phyloP scores from a whole-genome alignment of 2,888 invertebrate species.

The Callyntrura guangdongensis region DNA sequence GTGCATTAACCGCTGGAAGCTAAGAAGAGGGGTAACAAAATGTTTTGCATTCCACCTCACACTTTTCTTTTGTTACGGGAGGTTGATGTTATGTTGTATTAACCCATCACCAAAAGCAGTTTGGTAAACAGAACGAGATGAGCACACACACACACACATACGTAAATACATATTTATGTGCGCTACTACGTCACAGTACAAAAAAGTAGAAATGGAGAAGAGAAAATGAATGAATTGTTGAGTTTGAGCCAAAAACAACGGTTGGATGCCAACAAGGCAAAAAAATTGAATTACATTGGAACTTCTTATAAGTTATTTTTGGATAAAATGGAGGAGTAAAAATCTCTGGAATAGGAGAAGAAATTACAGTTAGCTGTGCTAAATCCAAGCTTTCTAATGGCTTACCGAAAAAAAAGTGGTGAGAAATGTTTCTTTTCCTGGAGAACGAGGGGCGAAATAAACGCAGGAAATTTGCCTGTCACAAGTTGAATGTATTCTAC shows the following conservation, averaged over 20 bases:
- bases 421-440: neutral
- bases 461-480: slow-evolving; percentile 35
- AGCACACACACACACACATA: neutral
- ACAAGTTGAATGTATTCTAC: slow-evolving; percentile 56
- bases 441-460: slow-evolving; percentile 1
- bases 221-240: slow-evolving; percentile 47
- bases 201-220: neutral
- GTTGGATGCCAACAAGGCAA: slow-evolving; percentile 39
- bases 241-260: slow-evolving; percentile 57
- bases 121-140: slow-evolving; percentile 11
- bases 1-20: neutral
- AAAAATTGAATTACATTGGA: slow-evolving; percentile 69
- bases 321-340: neutral
- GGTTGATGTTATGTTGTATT: neutral
- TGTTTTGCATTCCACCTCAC: slow-evolving; percentile 30
- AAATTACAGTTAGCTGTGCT: neutral
- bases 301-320: neutral
- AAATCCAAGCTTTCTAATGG: neutral
- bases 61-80: slow-evolving; percentile 15
- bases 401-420: neutral
- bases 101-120: slow-evolving; percentile 2
- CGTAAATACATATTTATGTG: neutral
- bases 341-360: neutral
- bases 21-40: neutral
- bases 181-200: too few species aligned